Conservation (phyloP, 2,888 invertebrate species). For the Xiphydria camelus region DNA sequence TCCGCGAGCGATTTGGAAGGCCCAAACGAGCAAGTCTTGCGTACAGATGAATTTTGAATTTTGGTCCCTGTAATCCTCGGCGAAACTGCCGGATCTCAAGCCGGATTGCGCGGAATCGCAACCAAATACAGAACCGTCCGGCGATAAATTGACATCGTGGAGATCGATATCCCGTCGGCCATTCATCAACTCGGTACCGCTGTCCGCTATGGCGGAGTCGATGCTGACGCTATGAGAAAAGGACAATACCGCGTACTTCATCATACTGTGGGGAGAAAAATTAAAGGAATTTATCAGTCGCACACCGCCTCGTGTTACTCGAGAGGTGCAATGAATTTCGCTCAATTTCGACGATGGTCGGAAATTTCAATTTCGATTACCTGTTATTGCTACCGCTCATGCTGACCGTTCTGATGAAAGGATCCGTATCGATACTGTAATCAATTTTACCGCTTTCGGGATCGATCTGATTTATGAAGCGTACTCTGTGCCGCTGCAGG, state of each 20-base stretch:
- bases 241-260: slow-evolving; percentile 1
- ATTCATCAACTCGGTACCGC: background rate
- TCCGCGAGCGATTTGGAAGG: slow-evolving; percentile 86
- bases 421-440: too few species aligned
- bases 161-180: too few species aligned
- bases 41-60: slow-evolving; percentile 70
- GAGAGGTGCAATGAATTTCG: too few species aligned
- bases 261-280: slow-evolving; percentile 1
- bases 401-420: too few species aligned
- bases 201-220: slow-evolving; percentile 3
- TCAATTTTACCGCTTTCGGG: too few species aligned
- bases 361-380: too few species aligned
- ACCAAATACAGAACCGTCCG: slow-evolving; percentile 53
- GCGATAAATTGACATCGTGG: slow-evolving; percentile 4
- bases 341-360: too few species aligned
- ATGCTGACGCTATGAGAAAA: slow-evolving; percentile 10
- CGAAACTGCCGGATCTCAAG: slow-evolving; percentile 75
- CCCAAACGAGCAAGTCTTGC: slow-evolving; percentile 82
- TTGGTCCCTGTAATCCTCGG: slow-evolving; percentile 69
- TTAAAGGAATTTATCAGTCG: background rate
- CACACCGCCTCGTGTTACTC: too few species aligned
- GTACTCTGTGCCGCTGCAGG: slow-evolving; percentile 58
- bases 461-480: slow-evolving; percentile 59
- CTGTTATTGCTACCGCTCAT: slow-evolving; percentile 66
- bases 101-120: slow-evolving; percentile 66